These are phyloP conservation scores for Pachymerium ferrugineum DNA, from an alignment of 2,888 invertebrate species.

Conservation along the genomic window DNA sequence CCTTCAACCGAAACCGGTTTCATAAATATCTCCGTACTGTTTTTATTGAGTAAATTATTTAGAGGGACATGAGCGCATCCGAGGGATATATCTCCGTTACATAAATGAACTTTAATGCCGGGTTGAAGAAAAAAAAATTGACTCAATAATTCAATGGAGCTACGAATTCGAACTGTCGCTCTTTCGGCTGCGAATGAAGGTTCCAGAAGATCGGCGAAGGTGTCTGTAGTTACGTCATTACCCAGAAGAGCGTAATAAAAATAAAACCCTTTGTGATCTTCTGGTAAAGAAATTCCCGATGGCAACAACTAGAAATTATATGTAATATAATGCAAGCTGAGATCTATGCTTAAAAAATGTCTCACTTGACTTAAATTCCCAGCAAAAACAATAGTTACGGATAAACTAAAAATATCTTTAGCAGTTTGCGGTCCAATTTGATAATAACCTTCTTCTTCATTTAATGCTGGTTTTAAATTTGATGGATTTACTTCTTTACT, in stretches of 20 bases:
- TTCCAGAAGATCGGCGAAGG: slow-evolving; percentile 47
- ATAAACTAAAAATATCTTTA: slow-evolving; percentile 46
- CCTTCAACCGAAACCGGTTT: slow-evolving; percentile 45
- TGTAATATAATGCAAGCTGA: neutral
- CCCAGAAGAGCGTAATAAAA: slow-evolving; percentile 50
- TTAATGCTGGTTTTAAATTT: slow-evolving; percentile 35
- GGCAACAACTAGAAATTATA: slow-evolving; percentile 44
- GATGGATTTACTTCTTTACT: neutral
- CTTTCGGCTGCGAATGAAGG: slow-evolving; percentile 48
- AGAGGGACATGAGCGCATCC: slow-evolving; percentile 46
- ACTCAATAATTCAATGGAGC: slow-evolving; percentile 45
- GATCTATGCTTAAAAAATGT: neutral
- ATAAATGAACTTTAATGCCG: slow-evolving; percentile 48
- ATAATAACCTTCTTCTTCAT: slow-evolving; percentile 46
- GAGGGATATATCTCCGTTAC: slow-evolving; percentile 47
- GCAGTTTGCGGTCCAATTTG: slow-evolving; percentile 47
- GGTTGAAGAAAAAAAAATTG: slow-evolving; percentile 46
- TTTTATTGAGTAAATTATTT: slow-evolving; percentile 43
- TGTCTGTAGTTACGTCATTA: slow-evolving; percentile 49
- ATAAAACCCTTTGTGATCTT: slow-evolving; percentile 44
- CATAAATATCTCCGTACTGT: slow-evolving; percentile 47
- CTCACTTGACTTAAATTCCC: slow-evolving; percentile 43
- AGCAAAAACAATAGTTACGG: slow-evolving; percentile 49
- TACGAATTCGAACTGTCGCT: slow-evolving; percentile 47
- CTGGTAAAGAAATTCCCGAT: slow-evolving; percentile 42